Percentiles rank a stretch among this genome's conserved stretches.
Evolutionary conservation across 2,113 vertebrate genomes (phyloP).

Genomic region (Leiothrix lutea): DNA sequence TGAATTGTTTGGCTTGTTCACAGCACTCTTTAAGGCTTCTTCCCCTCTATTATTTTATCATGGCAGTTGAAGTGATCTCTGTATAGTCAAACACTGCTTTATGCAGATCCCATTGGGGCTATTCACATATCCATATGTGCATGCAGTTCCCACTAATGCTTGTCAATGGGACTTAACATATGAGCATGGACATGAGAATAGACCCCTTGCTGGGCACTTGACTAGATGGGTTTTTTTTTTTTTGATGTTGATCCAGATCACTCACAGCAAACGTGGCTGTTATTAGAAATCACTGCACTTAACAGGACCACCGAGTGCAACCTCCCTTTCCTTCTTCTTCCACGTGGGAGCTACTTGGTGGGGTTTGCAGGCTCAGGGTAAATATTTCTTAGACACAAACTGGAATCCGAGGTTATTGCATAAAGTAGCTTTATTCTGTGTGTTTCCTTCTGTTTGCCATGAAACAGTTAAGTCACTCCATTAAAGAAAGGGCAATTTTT

Average conservation of each 20-base stretch:
- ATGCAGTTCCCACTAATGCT: constrained; percentile 37
- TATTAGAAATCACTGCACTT: constrained; percentile 31
- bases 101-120: constrained; percentile 35
- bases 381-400: background rate
- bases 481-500: background rate
- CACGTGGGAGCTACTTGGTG: background rate
- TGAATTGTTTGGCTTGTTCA: background rate
- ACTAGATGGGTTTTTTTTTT: constrained; percentile 6
- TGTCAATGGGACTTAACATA: constrained; percentile 52
- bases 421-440: background rate
- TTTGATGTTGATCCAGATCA: constrained; percentile 49
- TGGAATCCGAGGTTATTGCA: background rate
- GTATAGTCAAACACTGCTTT: background rate
- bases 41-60: background rate
- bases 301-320: background rate
- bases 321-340: background rate
- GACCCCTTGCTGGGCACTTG: constrained; percentile 51
- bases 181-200: constrained; percentile 49
- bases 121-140: constrained; percentile 40
- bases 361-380: background rate
- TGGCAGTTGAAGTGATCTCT: background rate
- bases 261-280: background rate
- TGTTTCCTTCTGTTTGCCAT: background rate
- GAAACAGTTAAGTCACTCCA: background rate
- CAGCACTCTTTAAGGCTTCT: background rate